These are phyloP conservation scores for Pteruthius melanotis DNA, from an alignment of 2,113 vertebrate genomes.

Conservation along the genomic window DNA sequence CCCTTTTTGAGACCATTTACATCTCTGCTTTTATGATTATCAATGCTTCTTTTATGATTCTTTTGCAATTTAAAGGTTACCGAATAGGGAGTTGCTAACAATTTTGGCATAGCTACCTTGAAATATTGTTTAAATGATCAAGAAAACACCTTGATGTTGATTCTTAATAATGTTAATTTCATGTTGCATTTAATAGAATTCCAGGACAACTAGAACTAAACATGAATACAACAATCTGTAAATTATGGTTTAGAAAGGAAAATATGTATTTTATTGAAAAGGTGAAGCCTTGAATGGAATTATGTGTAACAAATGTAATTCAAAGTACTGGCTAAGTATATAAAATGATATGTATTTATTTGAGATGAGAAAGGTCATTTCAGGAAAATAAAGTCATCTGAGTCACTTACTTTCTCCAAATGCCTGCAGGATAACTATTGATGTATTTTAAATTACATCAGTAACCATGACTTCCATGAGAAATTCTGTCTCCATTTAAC, in stretches of 20 bases:
- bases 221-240: not conserved
- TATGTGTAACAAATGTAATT: not conserved
- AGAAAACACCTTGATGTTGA: not conserved
- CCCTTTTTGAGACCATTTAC: not conserved
- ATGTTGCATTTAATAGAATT: not conserved
- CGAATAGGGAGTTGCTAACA: not conserved
- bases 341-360: not conserved
- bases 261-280: not conserved
- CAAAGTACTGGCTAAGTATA: not conserved
- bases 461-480: not conserved
- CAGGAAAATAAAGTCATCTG: not conserved
- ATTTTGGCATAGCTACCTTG: not conserved
- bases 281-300: not conserved
- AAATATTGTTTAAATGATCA: not conserved
- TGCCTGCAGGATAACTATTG: not conserved
- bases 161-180: not conserved
- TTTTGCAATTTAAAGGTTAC: not conserved
- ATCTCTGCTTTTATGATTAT: no score
- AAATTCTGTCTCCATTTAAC: not conserved
- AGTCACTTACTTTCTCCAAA: not conserved
- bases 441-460: not conserved
- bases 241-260: not conserved
- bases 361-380: not conserved
- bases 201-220: not conserved
- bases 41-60: not conserved